These are phyloP conservation scores for Zelostemma sp. DNA, from an alignment of 1,140 invertebrate species.

Conservation along the genomic window DNA sequence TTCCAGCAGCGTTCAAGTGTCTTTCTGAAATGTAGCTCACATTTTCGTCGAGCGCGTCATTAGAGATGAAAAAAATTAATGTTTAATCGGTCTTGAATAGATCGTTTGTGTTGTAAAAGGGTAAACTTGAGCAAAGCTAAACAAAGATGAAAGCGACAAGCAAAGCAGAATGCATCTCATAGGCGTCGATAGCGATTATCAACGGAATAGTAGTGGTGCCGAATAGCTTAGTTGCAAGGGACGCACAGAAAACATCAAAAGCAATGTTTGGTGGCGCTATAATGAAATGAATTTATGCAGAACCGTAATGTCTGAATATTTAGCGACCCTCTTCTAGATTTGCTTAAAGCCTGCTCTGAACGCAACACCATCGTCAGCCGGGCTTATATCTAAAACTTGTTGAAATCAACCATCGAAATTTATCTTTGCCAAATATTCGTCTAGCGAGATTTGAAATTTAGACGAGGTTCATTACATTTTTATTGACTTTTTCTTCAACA, in stretches of 20 bases:
- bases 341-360: conserved; percentile 60
- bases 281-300: conserved; percentile 78
- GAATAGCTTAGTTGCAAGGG: conserved; percentile 59
- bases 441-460: conserved; percentile 36
- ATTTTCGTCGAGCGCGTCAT: conserved; percentile 8
- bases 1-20: background rate
- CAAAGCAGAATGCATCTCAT: conserved; percentile 50
- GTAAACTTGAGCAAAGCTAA: conserved; percentile 41
- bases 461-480: conserved; percentile 24
- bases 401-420: conserved; percentile 44
- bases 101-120: conserved; percentile 44
- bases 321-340: conserved; percentile 70
- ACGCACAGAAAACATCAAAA: conserved; percentile 68
- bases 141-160: conserved; percentile 48
- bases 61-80: conserved; percentile 30
- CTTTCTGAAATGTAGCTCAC: conserved; percentile 20
- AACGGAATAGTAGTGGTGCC: conserved; percentile 53
- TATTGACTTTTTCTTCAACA: conserved; percentile 5
- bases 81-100: conserved; percentile 40
- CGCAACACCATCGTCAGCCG: conserved; percentile 23
- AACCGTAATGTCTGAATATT: conserved; percentile 76
- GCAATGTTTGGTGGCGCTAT: conserved; percentile 75
- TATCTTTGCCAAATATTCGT: conserved; percentile 35
- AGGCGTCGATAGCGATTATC: conserved; percentile 57
- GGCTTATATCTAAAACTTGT: conserved; percentile 37